Base-by-base conservation (phyloP, 2,113 vertebrate species). In the Fukomys damarensis region DNA sequence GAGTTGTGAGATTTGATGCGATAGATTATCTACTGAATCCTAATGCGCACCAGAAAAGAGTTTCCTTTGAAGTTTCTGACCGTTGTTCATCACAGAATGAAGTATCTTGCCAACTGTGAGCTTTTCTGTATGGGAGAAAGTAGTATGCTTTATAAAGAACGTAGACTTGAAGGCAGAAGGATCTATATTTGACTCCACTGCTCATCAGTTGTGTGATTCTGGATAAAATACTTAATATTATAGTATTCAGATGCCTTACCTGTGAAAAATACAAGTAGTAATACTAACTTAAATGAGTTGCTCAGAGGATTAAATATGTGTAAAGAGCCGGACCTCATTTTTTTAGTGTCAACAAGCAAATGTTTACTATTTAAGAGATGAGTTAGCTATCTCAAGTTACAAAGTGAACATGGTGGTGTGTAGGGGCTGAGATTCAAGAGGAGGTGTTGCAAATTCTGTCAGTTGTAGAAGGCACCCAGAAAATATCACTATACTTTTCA, bases 1-100 rank as follows among this genome's bases (percentile, higher is more conserved):
- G 20, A 72, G 38, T 84, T 95, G 13, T n/a, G 61, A 93, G 41
- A 35, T 61, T 74, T 96, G 92, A 70, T 91, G 26, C 79, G 70
- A 46, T 77, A 54, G 94, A 96, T 46, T 90, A 86, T 59, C 76
- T 94, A 58, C 54, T 90, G 63, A 94, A 93, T 87, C 56, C 61
- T 59, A 46, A 77, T 93, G 30, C 32, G 66, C 41, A 70, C 26
- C 30, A 22, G 14, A 54, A 59, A n/a, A 77, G 20, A 85, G 13
- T 58, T 93, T 93, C 13, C 26, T 49, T 81, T 88, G 58, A 81
- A 35, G 20, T 41, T 77, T 85, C 38, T 85, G 59, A 13, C 49
- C 35, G 58, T 93, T n/a, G 81, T 79, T 95, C 14, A 86, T 94
- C 92, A 77, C 91, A 89, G 89, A 84, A 89, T 61, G 28, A 59